Conservation (phyloP, 2,113 vertebrate genomes). For the Megalops atlanticus region DNA sequence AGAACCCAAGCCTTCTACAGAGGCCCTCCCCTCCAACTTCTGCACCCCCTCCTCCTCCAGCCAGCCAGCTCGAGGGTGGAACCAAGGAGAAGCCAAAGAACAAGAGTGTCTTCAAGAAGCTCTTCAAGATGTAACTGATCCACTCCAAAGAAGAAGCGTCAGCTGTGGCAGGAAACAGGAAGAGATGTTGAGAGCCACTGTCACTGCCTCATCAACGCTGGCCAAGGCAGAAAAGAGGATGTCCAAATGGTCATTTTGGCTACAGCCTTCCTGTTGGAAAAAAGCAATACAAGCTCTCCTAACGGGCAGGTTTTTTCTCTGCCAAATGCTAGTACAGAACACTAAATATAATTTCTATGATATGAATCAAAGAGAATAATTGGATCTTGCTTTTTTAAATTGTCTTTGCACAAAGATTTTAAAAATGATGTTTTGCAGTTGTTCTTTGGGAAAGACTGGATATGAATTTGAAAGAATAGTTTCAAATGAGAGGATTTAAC, state of each 20-base stretch:
- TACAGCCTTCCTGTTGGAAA: background rate
- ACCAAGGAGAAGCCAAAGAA: constrained; percentile 46
- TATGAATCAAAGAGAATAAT: background rate
- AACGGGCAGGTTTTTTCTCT: background rate
- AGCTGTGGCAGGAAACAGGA: background rate
- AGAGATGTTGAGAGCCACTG: background rate
- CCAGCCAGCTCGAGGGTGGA: constrained; percentile 7
- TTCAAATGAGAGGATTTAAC: background rate
- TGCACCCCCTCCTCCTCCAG: constrained; percentile 24
- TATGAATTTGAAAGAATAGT: too few species aligned
- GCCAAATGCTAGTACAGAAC: background rate
- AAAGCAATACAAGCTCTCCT: background rate
- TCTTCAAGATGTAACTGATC: constrained; percentile 60
- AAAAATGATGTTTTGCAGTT: background rate
- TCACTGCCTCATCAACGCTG: background rate
- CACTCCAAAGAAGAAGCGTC: background rate
- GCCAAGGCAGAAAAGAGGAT: background rate
- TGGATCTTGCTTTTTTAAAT: background rate
- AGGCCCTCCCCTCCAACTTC: constrained; percentile 20
- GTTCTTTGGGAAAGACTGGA: background rate
- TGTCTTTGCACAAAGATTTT: too few species aligned
- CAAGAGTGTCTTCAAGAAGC: constrained; percentile 60
- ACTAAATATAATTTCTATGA: background rate
- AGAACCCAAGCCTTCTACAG: background rate
- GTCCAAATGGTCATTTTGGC: background rate